Base-by-base conservation (phyloP, 2,113 vertebrate species). In the Herpetotheres cachinnans region DNA sequence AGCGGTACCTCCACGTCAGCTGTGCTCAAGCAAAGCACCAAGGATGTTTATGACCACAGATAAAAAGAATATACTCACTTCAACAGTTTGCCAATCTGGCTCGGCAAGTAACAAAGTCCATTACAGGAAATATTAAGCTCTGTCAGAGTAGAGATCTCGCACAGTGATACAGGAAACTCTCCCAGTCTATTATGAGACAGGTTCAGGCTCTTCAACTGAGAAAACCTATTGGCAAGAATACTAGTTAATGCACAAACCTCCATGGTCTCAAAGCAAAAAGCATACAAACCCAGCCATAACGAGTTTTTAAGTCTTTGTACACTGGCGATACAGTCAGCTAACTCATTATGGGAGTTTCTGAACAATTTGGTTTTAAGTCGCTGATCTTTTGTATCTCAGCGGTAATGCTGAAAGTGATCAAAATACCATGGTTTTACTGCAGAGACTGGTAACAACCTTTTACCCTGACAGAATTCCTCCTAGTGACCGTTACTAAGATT, bases 101-200 rank as follows among this genome's bases (percentile, higher is more conserved):
- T 90, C 7, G 99, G 99, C 86, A 99, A 90, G 26, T 97, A 85
- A 13, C 94, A 95, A 72, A 99, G 98, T 77, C 98, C 99, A 65
- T 99, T 99, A 94, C 99, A 99, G 95, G 99, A 99, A 84, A 99
- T 95, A 90, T 99, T 99, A 95, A 99, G 99, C 82, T 99, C 99
- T 22, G 99, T 99, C 82, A 99, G 98, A 44, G 98, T 99, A 83
- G 98, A 97, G 96, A 99, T 99, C 92, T 99, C 99, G 86, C 99
- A 99, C 56, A 99, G 96, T 36, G 98, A 98, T 72, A 98, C 97
- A 69, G 99, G 99, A 96, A 99, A 99, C 40, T 98, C 96, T 70
- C 99, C 98, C 93, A 99, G 98, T 86, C 98, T 99, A 88, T 99
- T 99, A 97, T 99, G 99, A 84, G 99, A 99, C 94, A 99, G 98